Conservation (phyloP, 2,797 vertebrate species). For the Platyrinchus mystaceus region DNA sequence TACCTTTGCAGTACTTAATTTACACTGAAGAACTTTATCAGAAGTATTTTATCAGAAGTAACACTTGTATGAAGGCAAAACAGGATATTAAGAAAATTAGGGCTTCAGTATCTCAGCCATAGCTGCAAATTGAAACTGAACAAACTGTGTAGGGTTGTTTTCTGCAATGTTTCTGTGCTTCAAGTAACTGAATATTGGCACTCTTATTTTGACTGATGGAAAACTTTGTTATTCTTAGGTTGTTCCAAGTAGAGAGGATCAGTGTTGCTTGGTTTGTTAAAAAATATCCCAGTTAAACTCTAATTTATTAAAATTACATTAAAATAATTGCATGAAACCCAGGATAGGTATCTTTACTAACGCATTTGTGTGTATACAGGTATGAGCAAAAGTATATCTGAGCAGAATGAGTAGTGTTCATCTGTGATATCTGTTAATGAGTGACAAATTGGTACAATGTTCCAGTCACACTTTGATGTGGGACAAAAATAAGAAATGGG, state of each 20-base stretch:
- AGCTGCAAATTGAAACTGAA: neutral
- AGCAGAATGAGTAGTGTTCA: neutral
- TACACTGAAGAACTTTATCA: neutral
- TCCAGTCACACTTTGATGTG: neutral
- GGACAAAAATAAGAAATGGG: neutral
- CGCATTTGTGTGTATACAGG: neutral
- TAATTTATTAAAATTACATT: neutral
- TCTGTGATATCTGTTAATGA: neutral
- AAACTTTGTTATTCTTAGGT: neutral
- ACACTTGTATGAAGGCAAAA: neutral
- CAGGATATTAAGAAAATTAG: neutral
- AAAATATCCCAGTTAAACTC: neutral
- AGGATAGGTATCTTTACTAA: neutral
- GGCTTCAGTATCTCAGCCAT: neutral
- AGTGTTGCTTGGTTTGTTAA: neutral
- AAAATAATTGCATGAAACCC: neutral
- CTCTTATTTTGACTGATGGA: neutral
- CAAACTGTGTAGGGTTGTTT: neutral
- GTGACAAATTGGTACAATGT: neutral
- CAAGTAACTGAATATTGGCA: neutral
- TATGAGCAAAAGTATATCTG: neutral
- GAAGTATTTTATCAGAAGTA: neutral
- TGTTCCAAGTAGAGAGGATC: neutral
- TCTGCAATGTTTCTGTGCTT: neutral
- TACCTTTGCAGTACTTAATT: neutral